Evolutionary conservation across 2,797 vertebrate species (phyloP).

Genomic region (Ceyx erithaca): DNA sequence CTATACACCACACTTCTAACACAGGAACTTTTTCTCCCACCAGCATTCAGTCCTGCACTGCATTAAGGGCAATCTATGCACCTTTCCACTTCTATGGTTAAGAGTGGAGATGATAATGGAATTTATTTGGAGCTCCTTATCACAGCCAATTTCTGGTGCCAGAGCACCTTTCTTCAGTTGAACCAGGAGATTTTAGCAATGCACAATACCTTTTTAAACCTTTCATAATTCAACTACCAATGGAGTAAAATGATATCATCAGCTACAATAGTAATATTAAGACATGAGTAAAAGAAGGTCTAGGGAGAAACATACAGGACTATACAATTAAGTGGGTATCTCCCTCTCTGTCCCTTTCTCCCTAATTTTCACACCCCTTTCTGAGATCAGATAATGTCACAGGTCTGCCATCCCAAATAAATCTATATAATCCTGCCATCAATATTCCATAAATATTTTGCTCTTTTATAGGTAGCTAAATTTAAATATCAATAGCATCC

Average conservation of each 20-base stretch:
- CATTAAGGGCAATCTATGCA: neutral
- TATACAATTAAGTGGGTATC: neutral
- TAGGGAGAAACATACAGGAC: neutral
- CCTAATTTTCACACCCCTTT: neutral
- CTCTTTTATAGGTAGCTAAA: neutral
- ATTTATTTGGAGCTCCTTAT: neutral
- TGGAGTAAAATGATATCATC: rapidly evolving
- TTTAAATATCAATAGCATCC: neutral
- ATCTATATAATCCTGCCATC: neutral
- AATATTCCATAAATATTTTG: neutral
- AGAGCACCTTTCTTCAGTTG: neutral
- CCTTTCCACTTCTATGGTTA: rapidly evolving
- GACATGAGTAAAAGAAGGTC: neutral
- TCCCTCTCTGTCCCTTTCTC: neutral
- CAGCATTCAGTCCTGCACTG: neutral
- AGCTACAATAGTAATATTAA: neutral
- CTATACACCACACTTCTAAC: neutral
- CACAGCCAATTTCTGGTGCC: neutral
- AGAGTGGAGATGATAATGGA: neutral
- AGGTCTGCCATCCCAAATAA: neutral
- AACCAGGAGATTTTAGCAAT: neutral
- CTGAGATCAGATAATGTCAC: neutral
- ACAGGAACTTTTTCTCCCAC: neutral
- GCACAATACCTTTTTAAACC: neutral
- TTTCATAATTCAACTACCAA: neutral